These are phyloP conservation scores for Ceryle rudis DNA, from an alignment of 2,797 vertebrate genomes.

Conservation along the genomic window DNA sequence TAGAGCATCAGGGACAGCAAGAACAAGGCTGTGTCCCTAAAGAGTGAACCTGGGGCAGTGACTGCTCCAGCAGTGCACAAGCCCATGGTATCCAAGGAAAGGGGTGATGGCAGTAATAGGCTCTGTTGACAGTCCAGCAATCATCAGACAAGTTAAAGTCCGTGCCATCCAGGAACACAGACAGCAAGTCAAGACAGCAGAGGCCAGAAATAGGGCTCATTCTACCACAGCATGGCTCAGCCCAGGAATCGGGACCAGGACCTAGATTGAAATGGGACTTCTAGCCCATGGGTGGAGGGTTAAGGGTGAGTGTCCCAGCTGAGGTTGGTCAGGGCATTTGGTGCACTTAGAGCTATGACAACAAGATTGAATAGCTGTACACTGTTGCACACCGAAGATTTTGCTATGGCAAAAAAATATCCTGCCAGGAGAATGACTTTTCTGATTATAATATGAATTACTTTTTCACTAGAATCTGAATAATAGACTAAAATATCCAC, in stretches of 20 bases:
- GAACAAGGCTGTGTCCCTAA: background rate
- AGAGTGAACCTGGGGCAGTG: background rate
- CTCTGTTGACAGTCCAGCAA: background rate
- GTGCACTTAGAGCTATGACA: background rate
- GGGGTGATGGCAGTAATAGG: background rate
- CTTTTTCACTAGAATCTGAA: background rate
- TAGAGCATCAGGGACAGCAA: background rate
- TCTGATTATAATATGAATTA: background rate
- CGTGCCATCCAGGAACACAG: background rate
- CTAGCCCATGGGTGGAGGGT: background rate
- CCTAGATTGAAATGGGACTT: background rate
- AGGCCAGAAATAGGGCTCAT: background rate
- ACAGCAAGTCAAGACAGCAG: background rate
- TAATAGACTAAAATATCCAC: background rate
- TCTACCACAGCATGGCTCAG: background rate
- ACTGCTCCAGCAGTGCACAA: background rate
- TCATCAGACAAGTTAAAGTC: fast-evolving
- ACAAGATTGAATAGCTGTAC: background rate
- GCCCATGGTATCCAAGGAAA: fast-evolving
- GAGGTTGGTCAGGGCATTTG: background rate
- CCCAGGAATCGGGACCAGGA: background rate
- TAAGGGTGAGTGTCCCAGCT: background rate
- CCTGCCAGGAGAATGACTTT: background rate
- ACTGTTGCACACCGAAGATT: background rate
- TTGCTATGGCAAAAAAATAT: background rate